Base-by-base conservation (phyloP, 2,113 vertebrate species). In the Colistium nudipinnis region DNA sequence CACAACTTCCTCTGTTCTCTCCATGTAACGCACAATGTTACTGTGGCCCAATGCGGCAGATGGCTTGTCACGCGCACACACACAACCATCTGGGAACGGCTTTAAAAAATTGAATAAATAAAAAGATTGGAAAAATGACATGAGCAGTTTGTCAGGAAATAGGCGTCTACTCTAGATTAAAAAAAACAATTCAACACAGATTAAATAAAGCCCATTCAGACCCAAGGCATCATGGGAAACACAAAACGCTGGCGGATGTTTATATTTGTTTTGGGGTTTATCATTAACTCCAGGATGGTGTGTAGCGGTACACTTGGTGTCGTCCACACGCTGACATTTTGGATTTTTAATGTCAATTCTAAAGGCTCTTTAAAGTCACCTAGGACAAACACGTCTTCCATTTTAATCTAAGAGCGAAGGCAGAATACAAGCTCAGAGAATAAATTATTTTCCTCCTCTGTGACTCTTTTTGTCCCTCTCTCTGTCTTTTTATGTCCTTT, bases 361-460 rank as follows among this genome's bases (percentile, higher is more conserved):
- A n/a, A n/a, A n/a, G n/a, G n/a, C n/a, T n/a, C n/a, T n/a, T n/a
- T 22, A 20, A 16, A 43, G 28, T 53, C 11, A 38, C 35, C 27
- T 51, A 24, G 27, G 31, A 36, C 13, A 12, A 35, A 4, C 7
- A 3, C 14, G 16, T 38, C 25, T 19, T 4, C 8, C 20, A 41
- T 17, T 24, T 24, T 6, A 47, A 39, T 31, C n/a, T n/a, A n/a
- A n/a, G n/a, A n/a, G n/a, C n/a, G n/a, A n/a, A n/a, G 19, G 7
- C 12, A 13, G 35, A 17, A 8, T 27, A 5, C 12, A 38, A 9
- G 14, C 13, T 3, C 27, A 43, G 17, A 19, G 41, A 19, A n/a
- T 43, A 43, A 43, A 43, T 8, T n/a, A 10, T 78, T 78, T 79
- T 82, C 79, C 81, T 47, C 48, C 81, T 81, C 62, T 54, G 24